Evolutionary conservation across 2,888 invertebrate species (phyloP), one percentile per base, ranked within the genome.

Genomic region (Leistus spinibarbis): DNA sequence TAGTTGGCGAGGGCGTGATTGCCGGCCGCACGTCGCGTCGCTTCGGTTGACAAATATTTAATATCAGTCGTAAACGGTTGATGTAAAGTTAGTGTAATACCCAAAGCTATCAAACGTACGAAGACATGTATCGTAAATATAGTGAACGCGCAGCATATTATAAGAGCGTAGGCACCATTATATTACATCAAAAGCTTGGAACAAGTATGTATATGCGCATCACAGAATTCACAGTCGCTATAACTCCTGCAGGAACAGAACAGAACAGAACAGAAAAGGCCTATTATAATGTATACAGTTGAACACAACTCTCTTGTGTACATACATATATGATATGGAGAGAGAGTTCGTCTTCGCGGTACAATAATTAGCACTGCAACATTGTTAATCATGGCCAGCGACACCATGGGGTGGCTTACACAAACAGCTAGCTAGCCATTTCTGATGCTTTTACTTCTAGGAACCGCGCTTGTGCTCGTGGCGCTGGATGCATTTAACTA

Each of bases 351-450:
- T 64, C 64, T 23, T 64, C 64, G 24, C 23, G 23, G 23, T n/a
- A 27, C 64, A 23, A 23, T 64, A 64, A 64, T 64, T 64, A 64
- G 64, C 22, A 23, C 23, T 64, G 64, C 64, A 64, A 64, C 64
- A 64, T 64, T 64, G 64, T 64, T 64, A 64, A 64, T 64, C 64
- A 64, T 16, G 23, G 64, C 22, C 64, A 64, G 23, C 64, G 64
- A 23, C 64, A 23, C 64, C 64, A 64, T 64, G 64, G 64, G 64
- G 64, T 64, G 13, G 23, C 64, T 23, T n/a, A 9, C 24, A n/a
- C 22, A 16, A n/a, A n/a, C n/a, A n/a, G n/a, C n/a, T n/a, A n/a
- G n/a, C n/a, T n/a, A n/a, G n/a, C n/a, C n/a, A n/a, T n/a, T n/a
- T n/a, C n/a, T 9, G 4, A 10, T 23, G 64, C 16, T 3, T 19